phyloP scores from a whole-genome alignment of 2,113 vertebrate species.

The Cygnus buccinator region DNA sequence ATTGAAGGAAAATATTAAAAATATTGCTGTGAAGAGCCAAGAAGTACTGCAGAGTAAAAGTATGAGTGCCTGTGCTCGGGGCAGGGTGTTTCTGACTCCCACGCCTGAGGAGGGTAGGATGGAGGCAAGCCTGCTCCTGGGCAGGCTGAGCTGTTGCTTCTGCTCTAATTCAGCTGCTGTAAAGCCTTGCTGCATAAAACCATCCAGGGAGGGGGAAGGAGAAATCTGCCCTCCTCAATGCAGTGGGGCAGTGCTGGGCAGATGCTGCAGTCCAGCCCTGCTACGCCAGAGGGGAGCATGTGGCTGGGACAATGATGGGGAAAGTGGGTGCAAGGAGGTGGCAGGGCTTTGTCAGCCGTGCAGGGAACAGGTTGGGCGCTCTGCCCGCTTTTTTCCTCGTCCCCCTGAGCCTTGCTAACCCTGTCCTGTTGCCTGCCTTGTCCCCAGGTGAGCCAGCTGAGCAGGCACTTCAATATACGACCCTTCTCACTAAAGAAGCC shows the following conservation, averaged over 20 bases:
- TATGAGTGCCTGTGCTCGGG: background rate
- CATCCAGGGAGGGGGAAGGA: background rate
- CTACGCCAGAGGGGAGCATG: rapidly evolving
- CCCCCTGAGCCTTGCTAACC: background rate
- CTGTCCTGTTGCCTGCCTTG: rapidly evolving
- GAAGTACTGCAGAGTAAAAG: background rate
- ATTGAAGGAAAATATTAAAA: background rate
- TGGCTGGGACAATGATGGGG: background rate
- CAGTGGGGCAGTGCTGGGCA: too few species aligned
- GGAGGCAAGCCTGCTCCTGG: rapidly evolving
- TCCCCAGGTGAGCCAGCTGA: constrained; percentile 90
- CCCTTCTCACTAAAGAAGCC: constrained; percentile 93
- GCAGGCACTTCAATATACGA: constrained; percentile 90
- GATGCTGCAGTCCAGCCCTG: background rate
- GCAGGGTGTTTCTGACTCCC: background rate
- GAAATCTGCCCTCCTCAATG: background rate
- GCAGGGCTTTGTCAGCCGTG: rapidly evolving
- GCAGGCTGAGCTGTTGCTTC: background rate
- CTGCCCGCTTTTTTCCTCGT: rapidly evolving
- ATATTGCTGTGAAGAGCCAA: background rate
- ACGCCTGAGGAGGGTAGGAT: background rate
- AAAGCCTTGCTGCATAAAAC: background rate
- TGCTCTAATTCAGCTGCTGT: background rate
- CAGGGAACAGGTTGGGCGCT: background rate
- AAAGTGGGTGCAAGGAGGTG: background rate